These are phyloP conservation scores for Trematocara stigmaticum DNA, from an alignment of 2,113 vertebrate genomes.

Conservation along the genomic window DNA sequence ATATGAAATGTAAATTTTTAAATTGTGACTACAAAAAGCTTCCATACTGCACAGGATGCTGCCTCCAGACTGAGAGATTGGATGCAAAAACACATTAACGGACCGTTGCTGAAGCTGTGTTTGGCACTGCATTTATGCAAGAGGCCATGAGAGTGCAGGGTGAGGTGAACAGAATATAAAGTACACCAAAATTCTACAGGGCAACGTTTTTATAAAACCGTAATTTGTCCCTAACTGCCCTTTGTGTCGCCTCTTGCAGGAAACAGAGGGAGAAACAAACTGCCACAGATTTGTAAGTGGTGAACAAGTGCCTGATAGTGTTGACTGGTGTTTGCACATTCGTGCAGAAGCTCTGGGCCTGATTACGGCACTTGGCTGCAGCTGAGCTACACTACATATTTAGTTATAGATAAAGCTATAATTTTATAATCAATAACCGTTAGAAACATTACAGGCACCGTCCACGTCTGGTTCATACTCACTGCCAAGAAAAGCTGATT, in stretches of 20 bases:
- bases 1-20: background rate
- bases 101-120: background rate
- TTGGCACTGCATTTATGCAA: constrained; percentile 12
- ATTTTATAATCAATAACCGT: background rate
- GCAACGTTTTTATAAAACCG: constrained; percentile 5
- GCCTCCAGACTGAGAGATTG: constrained; percentile 69
- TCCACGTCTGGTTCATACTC: background rate
- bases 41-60: constrained; percentile 51
- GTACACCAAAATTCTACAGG: constrained; percentile 30
- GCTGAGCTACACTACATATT: background rate
- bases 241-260: background rate
- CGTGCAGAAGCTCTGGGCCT: constrained; percentile 21
- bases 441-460: background rate
- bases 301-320: constrained; percentile 35
- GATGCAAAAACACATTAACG: constrained; percentile 4
- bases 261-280: constrained; percentile 20
- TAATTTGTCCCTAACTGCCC: constrained; percentile 17
- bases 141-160: constrained; percentile 23
- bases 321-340: constrained; percentile 43
- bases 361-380: constrained; percentile 19
- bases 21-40: constrained; percentile 41
- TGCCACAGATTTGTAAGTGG: constrained; percentile 18
- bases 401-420: background rate
- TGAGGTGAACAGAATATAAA: constrained; percentile 27
- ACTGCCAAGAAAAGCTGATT: background rate